phyloP scores from a whole-genome alignment of 2,888 invertebrate species.

The Drosophila mimica region DNA sequence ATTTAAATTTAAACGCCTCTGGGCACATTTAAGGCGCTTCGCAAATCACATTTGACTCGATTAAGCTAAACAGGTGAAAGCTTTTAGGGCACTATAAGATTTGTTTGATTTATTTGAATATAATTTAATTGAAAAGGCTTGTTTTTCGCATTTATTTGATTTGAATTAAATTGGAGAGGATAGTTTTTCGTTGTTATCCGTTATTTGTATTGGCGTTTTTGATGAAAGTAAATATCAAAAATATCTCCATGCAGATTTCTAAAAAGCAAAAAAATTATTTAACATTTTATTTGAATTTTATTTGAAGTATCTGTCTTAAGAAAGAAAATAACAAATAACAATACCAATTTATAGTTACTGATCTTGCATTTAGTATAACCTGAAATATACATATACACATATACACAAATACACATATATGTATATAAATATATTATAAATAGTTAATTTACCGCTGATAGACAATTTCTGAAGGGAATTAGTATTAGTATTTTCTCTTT shows the following conservation, averaged over 20 bases:
- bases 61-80: conserved; percentile 12
- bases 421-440: too few species aligned
- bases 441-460: too few species aligned
- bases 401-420: too few species aligned
- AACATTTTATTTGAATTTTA: background rate
- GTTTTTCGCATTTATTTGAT: background rate
- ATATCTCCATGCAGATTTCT: background rate
- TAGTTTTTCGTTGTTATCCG: background rate
- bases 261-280: background rate
- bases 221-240: background rate
- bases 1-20: conserved; percentile 22
- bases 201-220: background rate
- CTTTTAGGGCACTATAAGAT: background rate
- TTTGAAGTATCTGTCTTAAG: too few species aligned
- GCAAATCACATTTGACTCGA: conserved; percentile 10
- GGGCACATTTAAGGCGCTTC: background rate
- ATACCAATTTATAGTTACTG: too few species aligned
- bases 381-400: too few species aligned
- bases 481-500: too few species aligned
- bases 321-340: too few species aligned
- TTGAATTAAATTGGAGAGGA: background rate
- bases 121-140: background rate
- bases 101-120: conserved; percentile 5
- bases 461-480: too few species aligned
- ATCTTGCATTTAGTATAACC: too few species aligned